Conservation (phyloP, 1,140 invertebrate genomes). For the Aphidius gifuensis region DNA sequence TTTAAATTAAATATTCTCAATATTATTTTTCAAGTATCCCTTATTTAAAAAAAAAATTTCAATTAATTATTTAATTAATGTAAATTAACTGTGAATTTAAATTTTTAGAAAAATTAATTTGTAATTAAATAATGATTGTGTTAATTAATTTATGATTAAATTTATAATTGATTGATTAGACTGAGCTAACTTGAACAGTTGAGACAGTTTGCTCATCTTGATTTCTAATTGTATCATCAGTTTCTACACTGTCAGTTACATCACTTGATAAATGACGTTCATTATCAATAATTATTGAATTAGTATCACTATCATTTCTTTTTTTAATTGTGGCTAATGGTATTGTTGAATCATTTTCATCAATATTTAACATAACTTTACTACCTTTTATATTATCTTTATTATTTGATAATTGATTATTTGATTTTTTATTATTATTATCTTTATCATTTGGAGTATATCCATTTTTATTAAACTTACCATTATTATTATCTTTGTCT, state of each 20-base stretch:
- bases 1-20: neutral
- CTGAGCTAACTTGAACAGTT: slow-evolving; percentile 48
- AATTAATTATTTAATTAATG: too few relatives aligned
- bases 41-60: too few relatives aligned
- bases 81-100: too few relatives aligned
- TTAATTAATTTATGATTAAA: too few relatives aligned
- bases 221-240: slow-evolving; percentile 41
- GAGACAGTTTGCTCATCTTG: slow-evolving; percentile 38
- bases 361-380: slow-evolving; percentile 38
- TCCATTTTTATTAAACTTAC: slow-evolving; percentile 40
- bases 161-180: slow-evolving; percentile 32
- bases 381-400: slow-evolving; percentile 42
- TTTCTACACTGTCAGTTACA: slow-evolving; percentile 33
- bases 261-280: slow-evolving; percentile 36
- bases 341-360: slow-evolving; percentile 36
- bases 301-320: slow-evolving; percentile 43
- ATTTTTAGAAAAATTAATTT: too few relatives aligned
- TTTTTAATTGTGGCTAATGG: slow-evolving; percentile 32
- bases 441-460: slow-evolving; percentile 23
- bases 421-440: slow-evolving; percentile 41
- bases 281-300: slow-evolving; percentile 39
- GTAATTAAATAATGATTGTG: neutral
- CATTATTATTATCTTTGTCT: slow-evolving; percentile 34
- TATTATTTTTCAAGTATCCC: too few relatives aligned
- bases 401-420: slow-evolving; percentile 28